phyloP scores from a whole-genome alignment of 2,888 invertebrate species.

The Caenorhabditis afra region DNA sequence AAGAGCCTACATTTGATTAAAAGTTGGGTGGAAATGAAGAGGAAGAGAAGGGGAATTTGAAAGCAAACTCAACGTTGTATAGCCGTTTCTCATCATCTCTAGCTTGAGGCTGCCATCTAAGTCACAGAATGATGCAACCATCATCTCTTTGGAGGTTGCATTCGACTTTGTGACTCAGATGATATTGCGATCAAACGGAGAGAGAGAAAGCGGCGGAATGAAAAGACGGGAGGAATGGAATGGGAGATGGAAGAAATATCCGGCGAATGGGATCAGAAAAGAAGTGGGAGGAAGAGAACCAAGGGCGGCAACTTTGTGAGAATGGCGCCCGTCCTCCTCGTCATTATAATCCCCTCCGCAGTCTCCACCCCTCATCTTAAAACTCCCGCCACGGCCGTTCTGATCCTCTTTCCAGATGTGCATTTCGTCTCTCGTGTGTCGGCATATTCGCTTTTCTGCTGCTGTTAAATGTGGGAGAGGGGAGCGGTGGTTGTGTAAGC shows the following conservation, averaged over 20 bases:
- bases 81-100: not conserved
- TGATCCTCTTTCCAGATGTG: slow-evolving; percentile 7
- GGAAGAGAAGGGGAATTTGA: no score
- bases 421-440: no score
- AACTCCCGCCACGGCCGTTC: not conserved
- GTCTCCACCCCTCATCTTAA: slow-evolving; percentile 5
- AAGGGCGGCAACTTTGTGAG: not conserved
- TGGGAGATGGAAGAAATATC: no score
- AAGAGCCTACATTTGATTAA: not conserved
- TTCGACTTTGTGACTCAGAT: slow-evolving; percentile 11
- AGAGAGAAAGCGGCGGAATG: not conserved
- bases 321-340: not conserved
- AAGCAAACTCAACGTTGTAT: no score
- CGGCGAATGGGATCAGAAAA: not conserved
- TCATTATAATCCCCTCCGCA: slow-evolving; percentile 3
- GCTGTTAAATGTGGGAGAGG: no score
- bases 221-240: no score
- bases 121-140: slow-evolving; percentile 16
- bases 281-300: no score
- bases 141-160: slow-evolving; percentile 2
- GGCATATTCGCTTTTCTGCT: no score
- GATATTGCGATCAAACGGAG: not conserved
- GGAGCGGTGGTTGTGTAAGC: no score
- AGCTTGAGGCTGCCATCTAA: slow-evolving; percentile 1
- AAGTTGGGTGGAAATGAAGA: no score